These are phyloP conservation scores for Bujurquina vittata DNA, from an alignment of 2,113 vertebrate species.

Conservation along the genomic window DNA sequence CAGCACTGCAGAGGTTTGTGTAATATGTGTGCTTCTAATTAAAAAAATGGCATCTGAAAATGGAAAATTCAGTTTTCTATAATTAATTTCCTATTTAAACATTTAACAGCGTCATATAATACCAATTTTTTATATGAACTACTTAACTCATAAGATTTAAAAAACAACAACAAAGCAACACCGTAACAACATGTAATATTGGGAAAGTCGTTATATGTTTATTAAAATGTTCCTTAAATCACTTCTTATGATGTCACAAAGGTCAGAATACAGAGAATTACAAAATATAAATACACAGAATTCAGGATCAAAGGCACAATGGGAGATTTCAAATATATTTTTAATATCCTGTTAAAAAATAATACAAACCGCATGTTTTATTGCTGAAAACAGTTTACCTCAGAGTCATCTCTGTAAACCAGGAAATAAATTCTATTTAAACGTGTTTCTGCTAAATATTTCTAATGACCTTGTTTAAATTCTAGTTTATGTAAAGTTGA, in stretches of 20 bases:
- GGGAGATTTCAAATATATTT: not conserved
- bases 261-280: conserved; percentile 36
- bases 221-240: not conserved
- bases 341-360: not conserved
- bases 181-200: not conserved
- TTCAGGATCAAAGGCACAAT: not conserved
- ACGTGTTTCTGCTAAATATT: not conserved
- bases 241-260: not conserved
- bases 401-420: not conserved
- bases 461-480: not conserved
- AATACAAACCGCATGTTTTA: not conserved
- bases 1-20: accelerated
- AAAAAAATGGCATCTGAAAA: not conserved
- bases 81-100: not conserved
- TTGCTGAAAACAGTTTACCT: not conserved
- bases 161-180: not conserved
- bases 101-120: not conserved
- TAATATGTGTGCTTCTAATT: not conserved
- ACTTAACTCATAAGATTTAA: not conserved
- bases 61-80: not conserved
- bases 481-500: not conserved
- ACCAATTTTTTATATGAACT: not conserved
- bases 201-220: not conserved
- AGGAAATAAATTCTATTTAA: not conserved
- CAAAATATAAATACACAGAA: conserved; percentile 71